phyloP scores from a whole-genome alignment of 2,888 invertebrate genomes.

The Ectemnius cavifrons region DNA sequence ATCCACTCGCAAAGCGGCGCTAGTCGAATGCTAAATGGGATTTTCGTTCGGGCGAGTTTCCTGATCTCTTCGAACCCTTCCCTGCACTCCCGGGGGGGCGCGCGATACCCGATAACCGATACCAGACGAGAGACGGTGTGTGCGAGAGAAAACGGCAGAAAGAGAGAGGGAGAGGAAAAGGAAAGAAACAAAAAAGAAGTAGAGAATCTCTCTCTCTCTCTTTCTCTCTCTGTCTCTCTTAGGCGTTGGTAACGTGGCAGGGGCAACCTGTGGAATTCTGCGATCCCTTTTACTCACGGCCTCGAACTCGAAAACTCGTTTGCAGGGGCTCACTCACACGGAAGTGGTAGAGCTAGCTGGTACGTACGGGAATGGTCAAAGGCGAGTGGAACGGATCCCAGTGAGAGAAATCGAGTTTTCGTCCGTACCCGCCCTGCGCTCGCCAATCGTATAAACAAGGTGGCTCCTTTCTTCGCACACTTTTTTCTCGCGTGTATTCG shows the following conservation, averaged over 20 bases:
- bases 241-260: conserved; percentile 9
- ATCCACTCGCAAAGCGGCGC: conserved; percentile 23
- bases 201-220: background rate
- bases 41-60: conserved; percentile 34
- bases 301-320: conserved; percentile 60
- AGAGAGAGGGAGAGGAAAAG: conserved; percentile 15
- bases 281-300: conserved; percentile 49
- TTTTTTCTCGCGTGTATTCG: background rate
- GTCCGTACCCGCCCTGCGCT: background rate
- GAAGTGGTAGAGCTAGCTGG: conserved; percentile 40
- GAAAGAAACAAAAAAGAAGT: background rate
- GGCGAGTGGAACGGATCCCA: conserved; percentile 13
- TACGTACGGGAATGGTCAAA: conserved; percentile 40
- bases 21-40: conserved; percentile 32
- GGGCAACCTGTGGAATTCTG: conserved; percentile 66
- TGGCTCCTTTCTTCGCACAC: conserved; percentile 17
- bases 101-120: conserved; percentile 27
- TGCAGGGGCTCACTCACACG: conserved; percentile 49
- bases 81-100: conserved; percentile 20
- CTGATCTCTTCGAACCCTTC: conserved; percentile 29
- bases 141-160: background rate
- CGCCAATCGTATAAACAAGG: conserved; percentile 45
- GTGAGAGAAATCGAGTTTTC: conserved; percentile 47
- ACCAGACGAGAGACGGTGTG: conserved; percentile 14
- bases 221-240: no score